phyloP scores from a whole-genome alignment of 1,140 invertebrate genomes.

The Neodiprion virginianus region DNA sequence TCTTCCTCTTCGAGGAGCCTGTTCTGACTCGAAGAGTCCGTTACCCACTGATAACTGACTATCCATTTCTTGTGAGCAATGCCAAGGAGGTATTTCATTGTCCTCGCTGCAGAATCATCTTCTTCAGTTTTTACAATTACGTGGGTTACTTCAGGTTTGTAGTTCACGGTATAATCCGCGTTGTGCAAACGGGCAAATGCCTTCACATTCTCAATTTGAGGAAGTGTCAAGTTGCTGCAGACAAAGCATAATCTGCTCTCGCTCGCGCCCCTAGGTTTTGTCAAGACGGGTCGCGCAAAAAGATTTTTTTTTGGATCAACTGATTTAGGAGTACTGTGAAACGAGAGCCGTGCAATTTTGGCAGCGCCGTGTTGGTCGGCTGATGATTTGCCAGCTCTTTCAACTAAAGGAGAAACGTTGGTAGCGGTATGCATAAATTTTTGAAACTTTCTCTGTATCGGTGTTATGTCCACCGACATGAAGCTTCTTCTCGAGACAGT shows the following conservation, averaged over 20 bases:
- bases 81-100: slow-evolving; percentile 43
- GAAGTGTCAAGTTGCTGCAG: slow-evolving; percentile 26
- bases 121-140: slow-evolving; percentile 35
- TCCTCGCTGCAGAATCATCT: slow-evolving; percentile 28
- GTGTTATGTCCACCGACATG: neutral
- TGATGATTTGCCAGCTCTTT: neutral
- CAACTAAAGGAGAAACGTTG: neutral
- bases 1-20: slow-evolving; percentile 61
- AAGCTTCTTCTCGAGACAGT: neutral
- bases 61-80: slow-evolving; percentile 38
- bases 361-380: neutral
- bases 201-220: slow-evolving; percentile 21
- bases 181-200: slow-evolving; percentile 22
- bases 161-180: slow-evolving; percentile 27
- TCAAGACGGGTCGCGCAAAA: too few relatives aligned
- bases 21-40: slow-evolving; percentile 69
- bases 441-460: neutral
- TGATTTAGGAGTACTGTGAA: slow-evolving; percentile 36
- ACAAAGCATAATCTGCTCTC: slow-evolving; percentile 27
- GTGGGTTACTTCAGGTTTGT: slow-evolving; percentile 32
- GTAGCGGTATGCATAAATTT: neutral
- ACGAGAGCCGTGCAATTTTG: slow-evolving; percentile 16
- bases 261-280: neutral
- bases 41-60: slow-evolving; percentile 63
- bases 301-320: too few relatives aligned